Evolutionary conservation across 2,888 invertebrate species (phyloP).

Genomic region (Cyclophora punctaria): DNA sequence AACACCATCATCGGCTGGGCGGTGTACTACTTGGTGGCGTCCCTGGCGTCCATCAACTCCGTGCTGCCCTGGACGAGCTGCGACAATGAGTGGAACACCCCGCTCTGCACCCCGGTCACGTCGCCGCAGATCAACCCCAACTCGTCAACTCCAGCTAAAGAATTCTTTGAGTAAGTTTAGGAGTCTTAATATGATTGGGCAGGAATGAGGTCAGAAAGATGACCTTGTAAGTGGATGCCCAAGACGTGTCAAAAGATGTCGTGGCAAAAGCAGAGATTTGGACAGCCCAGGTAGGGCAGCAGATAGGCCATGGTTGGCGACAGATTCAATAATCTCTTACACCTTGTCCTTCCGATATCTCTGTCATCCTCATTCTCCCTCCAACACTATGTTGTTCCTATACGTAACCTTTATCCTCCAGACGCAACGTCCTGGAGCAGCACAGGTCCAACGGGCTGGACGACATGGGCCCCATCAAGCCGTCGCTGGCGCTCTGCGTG

Average conservation of each 20-base stretch:
- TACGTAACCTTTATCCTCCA: constrained; percentile 36
- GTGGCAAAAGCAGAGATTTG: too few relatives aligned
- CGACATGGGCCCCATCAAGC: constrained; percentile 91
- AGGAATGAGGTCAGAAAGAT: too few relatives aligned
- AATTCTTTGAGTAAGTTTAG: constrained; percentile 87
- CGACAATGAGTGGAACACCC: constrained; percentile 90
- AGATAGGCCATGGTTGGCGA: too few relatives aligned
- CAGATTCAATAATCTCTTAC: too few relatives aligned
- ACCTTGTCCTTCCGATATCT: too few relatives aligned
- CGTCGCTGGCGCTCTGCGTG: constrained; percentile 91
- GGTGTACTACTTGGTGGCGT: constrained; percentile 90
- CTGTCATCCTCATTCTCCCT: too few relatives aligned
- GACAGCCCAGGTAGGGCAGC: too few relatives aligned
- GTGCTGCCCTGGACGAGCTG: constrained; percentile 92
- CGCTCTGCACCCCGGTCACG: constrained; percentile 81
- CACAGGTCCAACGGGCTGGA: constrained; percentile 88
- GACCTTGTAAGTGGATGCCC: too few relatives aligned
- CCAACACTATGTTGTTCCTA: too few relatives aligned
- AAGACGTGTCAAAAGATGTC: too few relatives aligned
- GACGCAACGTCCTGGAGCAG: constrained; percentile 90
- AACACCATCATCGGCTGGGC: constrained; percentile 98
- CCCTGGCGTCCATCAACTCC: constrained; percentile 85
- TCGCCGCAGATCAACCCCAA: constrained; percentile 68
- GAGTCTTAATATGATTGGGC: too few relatives aligned
- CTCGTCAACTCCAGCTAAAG: constrained; percentile 86